Evolutionary conservation across 2,113 vertebrate genomes (phyloP).

Genomic region (Machaerirhynchus nigripectus): DNA sequence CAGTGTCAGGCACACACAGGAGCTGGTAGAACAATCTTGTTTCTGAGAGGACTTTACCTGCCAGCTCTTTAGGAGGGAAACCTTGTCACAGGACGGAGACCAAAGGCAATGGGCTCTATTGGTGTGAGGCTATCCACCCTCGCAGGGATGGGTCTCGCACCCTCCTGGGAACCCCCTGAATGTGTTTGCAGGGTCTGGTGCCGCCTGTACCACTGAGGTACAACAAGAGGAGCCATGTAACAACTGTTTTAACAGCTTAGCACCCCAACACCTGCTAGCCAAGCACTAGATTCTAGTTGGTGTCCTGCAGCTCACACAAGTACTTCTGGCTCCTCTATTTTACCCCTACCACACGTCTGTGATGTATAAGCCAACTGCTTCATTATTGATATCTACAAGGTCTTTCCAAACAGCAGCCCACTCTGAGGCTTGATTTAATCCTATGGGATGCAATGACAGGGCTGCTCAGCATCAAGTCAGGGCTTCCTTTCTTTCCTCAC

Average conservation of each 20-base stretch:
- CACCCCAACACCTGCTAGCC: fast-evolving
- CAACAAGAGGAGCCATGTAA: background rate
- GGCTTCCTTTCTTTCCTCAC: background rate
- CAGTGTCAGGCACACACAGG: fast-evolving
- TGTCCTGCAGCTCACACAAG: background rate
- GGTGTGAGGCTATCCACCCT: background rate
- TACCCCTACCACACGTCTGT: background rate
- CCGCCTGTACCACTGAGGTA: background rate
- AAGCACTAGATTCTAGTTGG: background rate
- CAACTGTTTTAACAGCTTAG: background rate
- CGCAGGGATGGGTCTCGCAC: background rate
- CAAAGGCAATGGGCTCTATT: fast-evolving
- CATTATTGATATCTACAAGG: fast-evolving
- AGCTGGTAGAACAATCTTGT: background rate
- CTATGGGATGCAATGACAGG: background rate
- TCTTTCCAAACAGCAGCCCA: background rate
- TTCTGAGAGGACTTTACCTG: background rate
- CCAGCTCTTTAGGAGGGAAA: background rate
- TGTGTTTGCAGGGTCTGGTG: background rate
- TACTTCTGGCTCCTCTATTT: background rate
- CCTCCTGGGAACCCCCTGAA: background rate
- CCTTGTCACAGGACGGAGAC: background rate
- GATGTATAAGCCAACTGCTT: fast-evolving
- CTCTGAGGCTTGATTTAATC: background rate
- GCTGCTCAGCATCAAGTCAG: background rate